Evolutionary conservation across 2,888 invertebrate species (phyloP), one percentile per base, ranked within the genome.

Genomic region (Ormyrus thymus): DNA sequence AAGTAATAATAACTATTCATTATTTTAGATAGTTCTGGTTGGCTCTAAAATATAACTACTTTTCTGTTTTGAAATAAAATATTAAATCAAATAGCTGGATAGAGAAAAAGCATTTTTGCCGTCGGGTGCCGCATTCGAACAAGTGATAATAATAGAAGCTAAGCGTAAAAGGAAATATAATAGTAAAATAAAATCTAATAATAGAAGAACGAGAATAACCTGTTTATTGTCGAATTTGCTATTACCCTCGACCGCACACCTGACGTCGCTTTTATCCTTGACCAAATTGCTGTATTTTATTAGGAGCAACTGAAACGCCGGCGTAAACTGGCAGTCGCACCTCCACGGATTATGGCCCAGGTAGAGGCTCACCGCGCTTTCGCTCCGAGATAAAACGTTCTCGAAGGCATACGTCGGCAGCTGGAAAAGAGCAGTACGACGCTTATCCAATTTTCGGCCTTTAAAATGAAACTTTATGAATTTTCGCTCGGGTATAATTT

Each of bases 291-390:
- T 92, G 87, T 96, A 95, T 79, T 90, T 90, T 56, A 90, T 88
- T 48, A 92, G 83, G 66, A 92, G 89, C 79, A 91, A 90, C 91
- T 92, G 84, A 86, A 97, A 95, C 56, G 93, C 92, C 61, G 96
- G 95, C 6, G 95, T 94, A 88, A 95, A 96, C 82, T 93, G 92
- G 83, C 97, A 97, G 85, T 96, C 95, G 86, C 97, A 97, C 46
- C 93, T 91, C 96, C 96, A 97, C 0, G 96, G 95, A 90, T 97
- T 97, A 81, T 92, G 91, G 0, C 95, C 95, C 0, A 96, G 91
- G 85, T 92, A 93, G 50, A 96, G 90, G 76, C 94, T 91, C 85
- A 93, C 93, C 56, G 94, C 94, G 83, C 94, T 93, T 59, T 92
- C 91, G 88, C 96, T 96, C 69, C 93, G 93, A 84, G 94, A 92